Evolutionary conservation across 2,888 invertebrate species (phyloP).

Genomic region (Cantharis rustica): DNA sequence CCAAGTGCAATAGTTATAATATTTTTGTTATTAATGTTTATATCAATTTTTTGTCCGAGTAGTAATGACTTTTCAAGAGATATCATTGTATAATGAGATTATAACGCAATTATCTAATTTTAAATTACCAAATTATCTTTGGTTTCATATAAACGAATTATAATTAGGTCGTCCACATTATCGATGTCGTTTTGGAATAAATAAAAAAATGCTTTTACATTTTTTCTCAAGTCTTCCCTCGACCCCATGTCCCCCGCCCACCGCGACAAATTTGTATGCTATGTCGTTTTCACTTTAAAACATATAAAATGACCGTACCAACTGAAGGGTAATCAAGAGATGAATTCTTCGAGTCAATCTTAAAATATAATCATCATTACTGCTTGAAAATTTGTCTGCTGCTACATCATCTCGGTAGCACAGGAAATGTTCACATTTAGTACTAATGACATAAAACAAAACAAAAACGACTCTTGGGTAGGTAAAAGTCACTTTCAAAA

Average conservation of each 20-base stretch:
- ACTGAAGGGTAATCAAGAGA: conserved; percentile 33
- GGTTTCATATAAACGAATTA: conserved; percentile 5
- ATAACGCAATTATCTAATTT: background rate
- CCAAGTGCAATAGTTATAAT: conserved; percentile 4
- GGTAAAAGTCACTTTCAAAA: background rate
- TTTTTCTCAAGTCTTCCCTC: background rate
- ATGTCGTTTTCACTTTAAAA: conserved; percentile 4
- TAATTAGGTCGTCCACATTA: conserved; percentile 9
- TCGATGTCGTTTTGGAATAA: background rate
- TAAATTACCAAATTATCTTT: conserved; percentile 5
- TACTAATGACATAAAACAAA: conserved; percentile 38
- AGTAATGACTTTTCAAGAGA: background rate
- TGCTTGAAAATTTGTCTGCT: conserved; percentile 28
- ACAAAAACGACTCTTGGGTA: conserved; percentile 16
- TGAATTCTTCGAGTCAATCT: conserved; percentile 31
- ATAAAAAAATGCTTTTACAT: background rate
- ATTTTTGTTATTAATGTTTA: background rate
- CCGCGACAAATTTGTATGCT: conserved; percentile 8
- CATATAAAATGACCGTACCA: conserved; percentile 10
- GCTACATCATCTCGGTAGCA: conserved; percentile 21
- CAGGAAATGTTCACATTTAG: conserved; percentile 39
- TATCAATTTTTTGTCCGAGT: background rate
- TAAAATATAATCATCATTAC: conserved; percentile 37
- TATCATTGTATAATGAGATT: background rate
- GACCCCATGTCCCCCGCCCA: background rate